phyloP scores from a whole-genome alignment of 64 coral and sea anemone species.

The Acropora yongei region DNA sequence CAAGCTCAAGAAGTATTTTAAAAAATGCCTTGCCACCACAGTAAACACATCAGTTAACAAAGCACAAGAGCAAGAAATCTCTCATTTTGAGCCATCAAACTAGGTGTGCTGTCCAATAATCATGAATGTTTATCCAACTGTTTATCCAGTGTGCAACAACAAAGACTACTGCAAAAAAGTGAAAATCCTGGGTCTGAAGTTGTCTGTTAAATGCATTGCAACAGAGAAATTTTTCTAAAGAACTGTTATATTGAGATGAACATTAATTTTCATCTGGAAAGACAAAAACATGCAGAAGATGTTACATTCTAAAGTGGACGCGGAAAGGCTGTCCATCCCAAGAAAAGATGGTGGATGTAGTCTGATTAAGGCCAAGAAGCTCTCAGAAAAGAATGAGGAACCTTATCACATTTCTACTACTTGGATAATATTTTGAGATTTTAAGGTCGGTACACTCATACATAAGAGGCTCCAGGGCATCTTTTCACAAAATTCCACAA shows the following conservation, averaged over 20 bases:
- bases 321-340: not conserved
- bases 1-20: conserved; percentile 24
- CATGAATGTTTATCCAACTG: conserved; percentile 42
- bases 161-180: conserved; percentile 38
- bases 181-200: conserved; percentile 23
- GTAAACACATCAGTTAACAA: conserved; percentile 5
- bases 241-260: conserved; percentile 69
- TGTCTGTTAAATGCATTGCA: conserved; percentile 47
- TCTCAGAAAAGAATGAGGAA: too few species aligned
- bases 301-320: too few species aligned
- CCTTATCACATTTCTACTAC: too few species aligned
- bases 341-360: not conserved
- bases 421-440: too few species aligned
- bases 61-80: conserved; percentile 2
- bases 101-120: conserved; percentile 59
- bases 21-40: conserved; percentile 5
- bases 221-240: conserved; percentile 52
- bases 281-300: not conserved
- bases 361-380: too few species aligned
- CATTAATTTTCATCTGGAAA: conserved; percentile 58
- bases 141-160: conserved; percentile 67
- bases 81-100: not conserved
- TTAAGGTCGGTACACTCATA: too few species aligned
- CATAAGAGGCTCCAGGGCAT: too few species aligned
- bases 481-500: too few species aligned